Percentiles rank a stretch among this genome's conserved stretches.
phyloP scores from a whole-genome alignment of 2,113 vertebrate genomes.

The Notechis scutatus region DNA sequence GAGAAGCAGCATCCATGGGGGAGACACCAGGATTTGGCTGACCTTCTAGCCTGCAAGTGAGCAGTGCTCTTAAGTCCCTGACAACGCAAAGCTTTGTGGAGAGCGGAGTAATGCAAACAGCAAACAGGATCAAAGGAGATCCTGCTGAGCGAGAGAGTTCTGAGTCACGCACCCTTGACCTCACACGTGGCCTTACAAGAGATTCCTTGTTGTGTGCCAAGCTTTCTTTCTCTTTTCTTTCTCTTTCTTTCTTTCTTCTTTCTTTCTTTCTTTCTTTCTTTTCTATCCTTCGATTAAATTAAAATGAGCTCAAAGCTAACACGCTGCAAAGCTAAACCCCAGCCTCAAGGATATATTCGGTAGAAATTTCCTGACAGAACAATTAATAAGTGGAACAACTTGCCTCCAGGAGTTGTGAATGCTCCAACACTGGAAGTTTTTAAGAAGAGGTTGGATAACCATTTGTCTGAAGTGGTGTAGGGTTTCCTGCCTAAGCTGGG shows the following conservation, averaged over 20 bases:
- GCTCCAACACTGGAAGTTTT: too few relatives aligned
- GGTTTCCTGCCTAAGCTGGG: too few relatives aligned
- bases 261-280: too few relatives aligned
- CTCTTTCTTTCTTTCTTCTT: too few relatives aligned
- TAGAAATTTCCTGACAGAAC: not conserved
- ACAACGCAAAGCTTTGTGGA: not conserved
- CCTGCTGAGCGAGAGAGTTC: not conserved
- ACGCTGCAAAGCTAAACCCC: not conserved
- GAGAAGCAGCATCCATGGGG: fast-evolving
- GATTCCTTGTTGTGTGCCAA: not conserved
- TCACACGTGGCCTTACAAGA: not conserved
- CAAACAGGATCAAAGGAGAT: not conserved
- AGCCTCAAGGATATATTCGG: not conserved
- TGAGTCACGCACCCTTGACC: not conserved
- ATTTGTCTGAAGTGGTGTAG: too few relatives aligned
- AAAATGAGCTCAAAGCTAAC: not conserved
- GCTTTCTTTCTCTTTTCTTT: not conserved
- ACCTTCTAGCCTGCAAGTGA: too few relatives aligned
- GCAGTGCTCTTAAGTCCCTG: not conserved
- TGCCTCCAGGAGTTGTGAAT: too few relatives aligned
- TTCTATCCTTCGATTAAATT: not conserved
- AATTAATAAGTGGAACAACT: too few relatives aligned
- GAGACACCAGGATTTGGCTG: not conserved
- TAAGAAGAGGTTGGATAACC: too few relatives aligned
- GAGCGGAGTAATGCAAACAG: not conserved